These are phyloP conservation scores for Ataeniobius toweri DNA, from an alignment of 2,797 vertebrate genomes.

Conservation along the genomic window DNA sequence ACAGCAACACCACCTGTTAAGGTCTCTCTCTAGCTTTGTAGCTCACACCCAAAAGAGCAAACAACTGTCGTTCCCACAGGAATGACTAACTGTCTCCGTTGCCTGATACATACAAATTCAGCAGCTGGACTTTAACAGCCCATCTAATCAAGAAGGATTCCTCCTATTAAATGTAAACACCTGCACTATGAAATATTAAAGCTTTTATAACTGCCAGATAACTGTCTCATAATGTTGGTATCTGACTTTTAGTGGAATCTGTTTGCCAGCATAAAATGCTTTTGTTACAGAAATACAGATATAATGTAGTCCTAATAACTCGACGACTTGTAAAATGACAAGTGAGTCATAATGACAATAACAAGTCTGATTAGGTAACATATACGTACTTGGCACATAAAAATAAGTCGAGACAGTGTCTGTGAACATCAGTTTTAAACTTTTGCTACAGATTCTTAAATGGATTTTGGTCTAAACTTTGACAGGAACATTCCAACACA, in stretches of 20 bases:
- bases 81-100: slow-evolving; percentile 69
- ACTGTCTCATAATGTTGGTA: slow-evolving; percentile 1
- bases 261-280: not conserved
- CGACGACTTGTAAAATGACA: not conserved
- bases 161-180: slow-evolving; percentile 44
- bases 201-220: not conserved
- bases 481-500: not conserved
- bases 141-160: slow-evolving; percentile 63
- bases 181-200: slow-evolving; percentile 42
- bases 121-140: slow-evolving; percentile 64
- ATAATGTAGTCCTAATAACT: not conserved
- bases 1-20: slow-evolving; percentile 72
- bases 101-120: slow-evolving; percentile 53
- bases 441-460: no score
- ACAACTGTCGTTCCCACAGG: slow-evolving; percentile 61
- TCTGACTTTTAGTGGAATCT: not conserved
- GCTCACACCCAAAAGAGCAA: slow-evolving; percentile 48
- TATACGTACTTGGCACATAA: not conserved
- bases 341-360: not conserved
- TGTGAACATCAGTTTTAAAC: not conserved
- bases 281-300: not conserved
- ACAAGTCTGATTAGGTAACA: not conserved
- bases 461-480: not conserved
- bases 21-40: slow-evolving; percentile 17
- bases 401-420: not conserved